Base-by-base conservation (phyloP, 2,888 invertebrate species). In the Drosophila affinis region DNA sequence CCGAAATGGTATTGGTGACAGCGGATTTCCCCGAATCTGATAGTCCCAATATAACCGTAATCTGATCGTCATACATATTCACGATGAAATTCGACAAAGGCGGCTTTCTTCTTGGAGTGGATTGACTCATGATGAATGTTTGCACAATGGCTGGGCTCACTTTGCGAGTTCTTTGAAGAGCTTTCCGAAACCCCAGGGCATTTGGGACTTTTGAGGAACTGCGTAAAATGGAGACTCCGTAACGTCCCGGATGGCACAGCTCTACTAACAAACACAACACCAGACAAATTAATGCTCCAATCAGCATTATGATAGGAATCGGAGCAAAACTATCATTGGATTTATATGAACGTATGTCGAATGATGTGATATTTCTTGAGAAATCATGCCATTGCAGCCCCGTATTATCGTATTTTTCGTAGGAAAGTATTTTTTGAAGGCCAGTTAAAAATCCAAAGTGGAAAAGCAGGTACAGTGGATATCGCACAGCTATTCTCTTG, bases 1-100 rank as follows among this genome's bases (percentile, higher is more conserved):
- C 98, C 56, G 97, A 97, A 56, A 98, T 92, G 95, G 98, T 97
- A 0, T 97, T 96, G 94, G 98, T 97, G 3, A 97, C 97, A 0
- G 98, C 97, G 0, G 97, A 97, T 93, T 98, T 98, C 9, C 98
- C 98, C 59, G 98, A 98, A 6, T 98, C 98, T 62, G 90, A 90
- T 57, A 96, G 96, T 1, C 96, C 96, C 48, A 97, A 92, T 29
- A 96, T 89, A 4, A 96, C 97, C 0, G 97, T 97, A 73, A 98
- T 97, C 92, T 98, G 97, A 72, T 96, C 95, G 87, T 96, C 95
- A 89, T 96, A 98, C 94, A 98, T 95, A 84, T 96, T 96, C 75
- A 97, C 86, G 24, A 94, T 94, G 63, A 97, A 92, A 77, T 95
- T 94, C 72, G 94, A 93, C 0, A 96, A 95, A 1, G 95, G 95